A percentile compares a stretch with the other conserved stretches of the same genome.
phyloP scores from a whole-genome alignment of 30 jellyfish, hydroid and myxozoan genomes.

The Aurelia aurita region DNA sequence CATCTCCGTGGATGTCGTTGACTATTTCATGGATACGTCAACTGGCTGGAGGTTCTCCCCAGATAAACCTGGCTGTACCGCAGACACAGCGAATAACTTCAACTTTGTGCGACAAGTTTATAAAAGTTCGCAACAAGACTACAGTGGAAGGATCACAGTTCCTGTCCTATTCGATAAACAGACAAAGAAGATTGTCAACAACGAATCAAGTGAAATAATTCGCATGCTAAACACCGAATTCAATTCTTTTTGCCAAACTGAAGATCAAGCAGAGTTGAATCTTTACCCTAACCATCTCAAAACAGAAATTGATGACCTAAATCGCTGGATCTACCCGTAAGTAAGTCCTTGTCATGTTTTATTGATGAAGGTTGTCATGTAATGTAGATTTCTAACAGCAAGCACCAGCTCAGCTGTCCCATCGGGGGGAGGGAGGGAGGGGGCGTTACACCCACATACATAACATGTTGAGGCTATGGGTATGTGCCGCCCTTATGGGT shows the following conservation, averaged over 20 bases:
- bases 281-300: constrained; percentile 75
- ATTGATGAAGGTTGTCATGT: too few species aligned
- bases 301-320: constrained; percentile 80
- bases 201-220: constrained; percentile 83
- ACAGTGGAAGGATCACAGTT: constrained; percentile 77
- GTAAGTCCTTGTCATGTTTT: background rate
- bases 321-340: constrained; percentile 86
- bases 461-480: too few species aligned
- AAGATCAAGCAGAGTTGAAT: constrained; percentile 78
- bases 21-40: constrained; percentile 61
- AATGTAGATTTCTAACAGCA: too few species aligned
- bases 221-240: constrained; percentile 86
- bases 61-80: constrained; percentile 44
- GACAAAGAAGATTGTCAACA: constrained; percentile 78
- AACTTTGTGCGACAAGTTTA: constrained; percentile 64
- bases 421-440: too few species aligned
- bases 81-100: constrained; percentile 73
- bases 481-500: too few species aligned
- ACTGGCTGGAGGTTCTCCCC: constrained; percentile 87
- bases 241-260: constrained; percentile 63
- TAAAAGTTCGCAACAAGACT: constrained; percentile 76
- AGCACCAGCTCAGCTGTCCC: too few species aligned
- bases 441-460: too few species aligned
- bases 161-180: constrained; percentile 92
- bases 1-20: constrained; percentile 61